These are phyloP conservation scores for Drosophila helvetica DNA, from an alignment of 2,888 invertebrate genomes.

Conservation along the genomic window DNA sequence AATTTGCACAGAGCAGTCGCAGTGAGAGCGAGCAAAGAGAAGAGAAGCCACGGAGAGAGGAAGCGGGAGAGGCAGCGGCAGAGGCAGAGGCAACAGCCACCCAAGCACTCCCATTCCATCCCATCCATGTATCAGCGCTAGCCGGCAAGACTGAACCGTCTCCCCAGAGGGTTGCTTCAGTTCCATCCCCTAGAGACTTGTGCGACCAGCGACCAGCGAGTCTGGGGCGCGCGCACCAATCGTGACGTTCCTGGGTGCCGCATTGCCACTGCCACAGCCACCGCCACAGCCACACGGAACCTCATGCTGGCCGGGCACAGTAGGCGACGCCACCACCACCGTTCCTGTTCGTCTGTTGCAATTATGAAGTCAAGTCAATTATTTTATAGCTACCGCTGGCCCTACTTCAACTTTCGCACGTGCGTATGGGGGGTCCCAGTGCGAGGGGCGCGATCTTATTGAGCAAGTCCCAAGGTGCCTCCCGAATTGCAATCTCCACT, in stretches of 20 bases:
- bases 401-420: slow-evolving; percentile 68
- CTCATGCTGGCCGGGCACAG: slow-evolving; percentile 67
- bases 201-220: not conserved
- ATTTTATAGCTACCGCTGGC: slow-evolving; percentile 33
- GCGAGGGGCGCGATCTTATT: slow-evolving; percentile 30
- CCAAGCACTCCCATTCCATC: slow-evolving; percentile 51
- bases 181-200: slow-evolving; percentile 67
- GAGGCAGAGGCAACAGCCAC: slow-evolving; percentile 28
- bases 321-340: slow-evolving; percentile 52
- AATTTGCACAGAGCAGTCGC: slow-evolving; percentile 32
- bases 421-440: slow-evolving; percentile 76
- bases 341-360: slow-evolving; percentile 55
- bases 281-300: slow-evolving; percentile 29
- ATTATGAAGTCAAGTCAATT: slow-evolving; percentile 77
- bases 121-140: slow-evolving; percentile 47
- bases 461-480: slow-evolving; percentile 23
- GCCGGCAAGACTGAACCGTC: slow-evolving; percentile 17
- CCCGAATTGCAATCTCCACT: slow-evolving; percentile 52
- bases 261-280: too few species aligned
- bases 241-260: slow-evolving; percentile 72
- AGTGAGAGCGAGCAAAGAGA: not conserved
- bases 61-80: not conserved
- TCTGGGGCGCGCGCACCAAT: slow-evolving; percentile 73
- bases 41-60: slow-evolving; percentile 1
- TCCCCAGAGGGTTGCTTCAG: slow-evolving; percentile 32